These are phyloP conservation scores for Sesia apiformis DNA, from an alignment of 2,888 invertebrate species.

Conservation along the genomic window DNA sequence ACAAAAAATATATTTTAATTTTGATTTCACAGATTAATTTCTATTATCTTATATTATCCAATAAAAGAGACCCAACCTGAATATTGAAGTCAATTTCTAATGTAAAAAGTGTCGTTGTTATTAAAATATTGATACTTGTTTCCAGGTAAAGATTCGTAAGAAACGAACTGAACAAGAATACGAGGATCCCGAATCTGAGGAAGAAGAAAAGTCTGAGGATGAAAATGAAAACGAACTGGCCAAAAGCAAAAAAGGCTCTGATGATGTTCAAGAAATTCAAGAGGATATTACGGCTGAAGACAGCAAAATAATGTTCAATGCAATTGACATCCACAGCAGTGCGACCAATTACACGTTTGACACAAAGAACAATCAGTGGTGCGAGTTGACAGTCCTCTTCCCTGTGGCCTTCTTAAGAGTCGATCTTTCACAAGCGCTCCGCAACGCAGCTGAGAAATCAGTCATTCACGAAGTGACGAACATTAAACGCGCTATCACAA, in stretches of 20 bases:
- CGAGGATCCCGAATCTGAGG: slow-evolving; percentile 77
- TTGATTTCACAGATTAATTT: too few relatives aligned
- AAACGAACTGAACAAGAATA: slow-evolving; percentile 77
- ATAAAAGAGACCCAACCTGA: too few relatives aligned
- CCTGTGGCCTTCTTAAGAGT: slow-evolving; percentile 68
- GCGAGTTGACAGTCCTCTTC: slow-evolving; percentile 84
- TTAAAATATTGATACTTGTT: slow-evolving; percentile 6
- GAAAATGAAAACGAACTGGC: slow-evolving; percentile 46
- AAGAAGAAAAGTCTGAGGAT: slow-evolving; percentile 70
- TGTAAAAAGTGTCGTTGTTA: background rate
- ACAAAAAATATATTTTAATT: too few relatives aligned
- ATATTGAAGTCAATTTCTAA: too few relatives aligned
- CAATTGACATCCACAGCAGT: slow-evolving; percentile 48
- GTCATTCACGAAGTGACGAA: slow-evolving; percentile 86
- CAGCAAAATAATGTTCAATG: slow-evolving; percentile 44
- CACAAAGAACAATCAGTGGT: slow-evolving; percentile 85
- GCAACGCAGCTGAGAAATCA: slow-evolving; percentile 79
- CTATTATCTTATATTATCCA: too few relatives aligned
- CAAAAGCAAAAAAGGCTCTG: slow-evolving; percentile 35
- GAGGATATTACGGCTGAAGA: slow-evolving; percentile 33
- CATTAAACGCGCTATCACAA: slow-evolving; percentile 90
- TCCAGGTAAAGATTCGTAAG: slow-evolving; percentile 67
- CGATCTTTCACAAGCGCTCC: slow-evolving; percentile 84
- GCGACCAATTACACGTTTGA: slow-evolving; percentile 84
- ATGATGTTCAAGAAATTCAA: slow-evolving; percentile 23